A percentile compares a stretch with the other conserved stretches of the same genome.
Conservation (phyloP, 1,140 invertebrate genomes). For the Thalassaphorura encarpata region DNA sequence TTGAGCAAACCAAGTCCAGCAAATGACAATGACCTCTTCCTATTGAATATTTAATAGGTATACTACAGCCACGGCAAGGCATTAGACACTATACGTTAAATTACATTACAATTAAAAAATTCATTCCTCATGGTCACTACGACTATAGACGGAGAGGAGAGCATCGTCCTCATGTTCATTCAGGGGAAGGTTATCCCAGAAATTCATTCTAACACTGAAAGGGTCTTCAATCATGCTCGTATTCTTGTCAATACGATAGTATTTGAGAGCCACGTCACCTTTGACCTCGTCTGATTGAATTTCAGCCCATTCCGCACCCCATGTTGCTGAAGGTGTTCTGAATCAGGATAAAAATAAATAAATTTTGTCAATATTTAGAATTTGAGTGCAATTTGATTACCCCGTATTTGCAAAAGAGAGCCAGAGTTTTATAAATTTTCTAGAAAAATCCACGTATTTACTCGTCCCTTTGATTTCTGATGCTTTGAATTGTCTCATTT, state of each 20-base stretch:
- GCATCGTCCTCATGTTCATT: conserved; percentile 26
- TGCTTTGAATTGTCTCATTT: conserved; percentile 14
- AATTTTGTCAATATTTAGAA: not conserved
- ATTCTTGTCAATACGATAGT: conserved; percentile 16
- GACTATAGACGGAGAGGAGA: not conserved
- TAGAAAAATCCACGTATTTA: conserved; percentile 11
- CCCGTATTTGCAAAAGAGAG: conserved; percentile 27
- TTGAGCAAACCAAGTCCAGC: no score
- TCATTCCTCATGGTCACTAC: not conserved
- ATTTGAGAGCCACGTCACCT: conserved; percentile 21
- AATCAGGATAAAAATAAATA: not conserved
- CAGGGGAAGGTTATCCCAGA: conserved; percentile 30
- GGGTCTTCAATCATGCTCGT: conserved; percentile 21
- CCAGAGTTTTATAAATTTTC: conserved; percentile 25
- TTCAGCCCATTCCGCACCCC: conserved; percentile 8
- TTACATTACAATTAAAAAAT: no score
- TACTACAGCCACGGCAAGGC: no score
- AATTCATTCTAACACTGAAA: conserved; percentile 15
- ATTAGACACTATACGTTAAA: no score
- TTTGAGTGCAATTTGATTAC: conserved; percentile 5
- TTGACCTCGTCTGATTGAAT: conserved; percentile 18
- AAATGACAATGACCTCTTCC: no score
- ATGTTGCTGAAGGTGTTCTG: not conserved
- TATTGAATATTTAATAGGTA: no score
- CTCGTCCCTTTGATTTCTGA: not conserved